These are phyloP conservation scores for Drosophila fuyamai DNA, from an alignment of 1,140 invertebrate genomes.

Conservation along the genomic window DNA sequence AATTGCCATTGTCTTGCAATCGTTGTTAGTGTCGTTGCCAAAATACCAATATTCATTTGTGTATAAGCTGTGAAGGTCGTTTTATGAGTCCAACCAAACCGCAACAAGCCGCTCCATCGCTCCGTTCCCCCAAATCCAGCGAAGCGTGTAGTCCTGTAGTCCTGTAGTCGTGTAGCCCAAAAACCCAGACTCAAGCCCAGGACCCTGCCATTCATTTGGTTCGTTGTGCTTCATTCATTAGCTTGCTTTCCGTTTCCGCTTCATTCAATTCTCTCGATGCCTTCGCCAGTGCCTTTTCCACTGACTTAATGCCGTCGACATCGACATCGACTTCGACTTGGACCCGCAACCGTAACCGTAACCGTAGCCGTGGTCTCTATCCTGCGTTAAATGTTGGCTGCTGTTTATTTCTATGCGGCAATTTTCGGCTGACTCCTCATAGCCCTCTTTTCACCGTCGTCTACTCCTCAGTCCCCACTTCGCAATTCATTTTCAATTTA, in stretches of 20 bases:
- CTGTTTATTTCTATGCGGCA: constrained; percentile 61
- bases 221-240: constrained; percentile 82
- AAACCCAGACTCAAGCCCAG: constrained; percentile 4
- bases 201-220: constrained; percentile 70
- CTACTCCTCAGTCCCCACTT: not conserved
- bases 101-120: constrained; percentile 15
- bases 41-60: constrained; percentile 57
- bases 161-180: constrained; percentile 2
- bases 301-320: constrained; percentile 76
- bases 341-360: constrained; percentile 26
- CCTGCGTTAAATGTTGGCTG: constrained; percentile 52
- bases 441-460: not conserved
- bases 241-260: constrained; percentile 82
- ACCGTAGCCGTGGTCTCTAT: constrained; percentile 27
- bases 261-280: constrained; percentile 76
- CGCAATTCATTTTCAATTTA: constrained; percentile 81
- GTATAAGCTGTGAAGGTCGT: constrained; percentile 55
- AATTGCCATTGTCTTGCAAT: constrained; percentile 49
- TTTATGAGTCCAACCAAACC: constrained; percentile 32
- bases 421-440: constrained; percentile 36
- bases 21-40: constrained; percentile 36
- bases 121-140: constrained; percentile 30
- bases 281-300: constrained; percentile 40
- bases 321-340: constrained; percentile 35
- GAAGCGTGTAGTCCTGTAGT: constrained; percentile 51